These are phyloP conservation scores for Acrocephalus kingi DNA, from an alignment of 2,113 vertebrate genomes.

Conservation along the genomic window DNA sequence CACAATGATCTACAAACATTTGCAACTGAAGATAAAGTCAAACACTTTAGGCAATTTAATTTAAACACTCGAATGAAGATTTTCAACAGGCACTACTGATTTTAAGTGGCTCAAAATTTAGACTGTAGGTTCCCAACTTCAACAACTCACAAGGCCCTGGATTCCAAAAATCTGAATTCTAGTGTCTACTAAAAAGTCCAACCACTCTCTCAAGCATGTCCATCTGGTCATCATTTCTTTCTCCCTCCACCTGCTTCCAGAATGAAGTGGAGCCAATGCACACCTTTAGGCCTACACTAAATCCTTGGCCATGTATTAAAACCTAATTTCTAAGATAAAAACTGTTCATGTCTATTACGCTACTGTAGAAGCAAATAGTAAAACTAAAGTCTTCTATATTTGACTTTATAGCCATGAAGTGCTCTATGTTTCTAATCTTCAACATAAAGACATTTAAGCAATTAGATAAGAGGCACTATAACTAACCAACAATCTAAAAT, in stretches of 20 bases:
- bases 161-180: neutral
- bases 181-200: neutral
- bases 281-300: neutral
- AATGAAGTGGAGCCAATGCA: neutral
- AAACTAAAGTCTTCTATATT: neutral
- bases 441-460: constrained; percentile 3
- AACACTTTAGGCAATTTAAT: neutral
- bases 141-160: neutral
- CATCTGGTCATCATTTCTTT: neutral
- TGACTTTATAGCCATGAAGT: neutral
- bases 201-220: neutral
- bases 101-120: neutral
- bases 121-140: neutral
- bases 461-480: constrained; percentile 7
- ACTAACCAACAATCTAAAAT: constrained; percentile 10
- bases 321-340: neutral
- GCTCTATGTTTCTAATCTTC: neutral
- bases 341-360: neutral
- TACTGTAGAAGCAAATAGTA: neutral
- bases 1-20: neutral
- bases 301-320: neutral
- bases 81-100: neutral
- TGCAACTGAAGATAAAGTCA: neutral
- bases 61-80: neutral
- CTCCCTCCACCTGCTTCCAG: neutral